These are phyloP conservation scores for Chionomys nivalis DNA, from an alignment of 2,113 vertebrate genomes.

Conservation along the genomic window DNA sequence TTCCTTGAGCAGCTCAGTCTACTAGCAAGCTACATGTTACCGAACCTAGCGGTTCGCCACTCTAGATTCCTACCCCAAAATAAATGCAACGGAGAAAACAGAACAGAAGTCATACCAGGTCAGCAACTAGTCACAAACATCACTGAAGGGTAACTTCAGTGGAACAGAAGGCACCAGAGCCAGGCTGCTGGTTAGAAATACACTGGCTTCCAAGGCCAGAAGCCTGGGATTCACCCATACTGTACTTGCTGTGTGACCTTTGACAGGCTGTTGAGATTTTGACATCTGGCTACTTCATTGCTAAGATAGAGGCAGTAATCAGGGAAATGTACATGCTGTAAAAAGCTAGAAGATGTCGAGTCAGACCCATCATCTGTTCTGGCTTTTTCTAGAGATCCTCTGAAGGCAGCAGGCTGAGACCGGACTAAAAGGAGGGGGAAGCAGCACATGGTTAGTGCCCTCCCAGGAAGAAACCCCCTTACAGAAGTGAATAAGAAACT, in stretches of 20 bases:
- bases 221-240: not conserved
- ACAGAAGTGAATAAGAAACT: slow-evolving; percentile 4
- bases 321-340: not conserved
- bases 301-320: not conserved
- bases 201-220: not conserved
- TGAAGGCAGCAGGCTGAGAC: not conserved
- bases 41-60: not conserved
- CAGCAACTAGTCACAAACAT: not conserved
- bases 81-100: slow-evolving; percentile 16
- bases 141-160: not conserved
- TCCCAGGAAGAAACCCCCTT: not conserved
- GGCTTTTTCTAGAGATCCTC: not conserved
- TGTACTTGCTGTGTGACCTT: not conserved
- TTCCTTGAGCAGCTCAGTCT: not conserved
- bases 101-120: not conserved
- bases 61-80: not conserved
- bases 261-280: not conserved
- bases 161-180: not conserved
- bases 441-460: not conserved
- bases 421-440: not conserved
- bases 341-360: slow-evolving; percentile 35
- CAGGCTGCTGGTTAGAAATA: not conserved
- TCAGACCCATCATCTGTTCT: not conserved
- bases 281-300: not conserved
- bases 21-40: not conserved